Evolutionary conservation across 2,113 vertebrate species (phyloP), one percentile per base, ranked within the genome.

Genomic region (Gymnocephalus cernua): DNA sequence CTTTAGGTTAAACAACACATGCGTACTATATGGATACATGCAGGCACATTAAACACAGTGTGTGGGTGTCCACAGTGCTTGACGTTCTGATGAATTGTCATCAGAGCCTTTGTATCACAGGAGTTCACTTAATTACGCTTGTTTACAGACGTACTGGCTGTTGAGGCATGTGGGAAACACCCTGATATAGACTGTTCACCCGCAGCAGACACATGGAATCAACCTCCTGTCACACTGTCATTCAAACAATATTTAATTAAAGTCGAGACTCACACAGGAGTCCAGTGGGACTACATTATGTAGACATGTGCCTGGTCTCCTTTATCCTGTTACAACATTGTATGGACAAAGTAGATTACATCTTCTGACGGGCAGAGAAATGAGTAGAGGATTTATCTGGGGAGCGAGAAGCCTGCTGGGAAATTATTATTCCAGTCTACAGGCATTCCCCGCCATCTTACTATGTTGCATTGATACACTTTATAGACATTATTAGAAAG

Each of bases 221-320:
- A 86, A 74, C 77, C 38, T 23, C 35, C 45, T 14, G 16, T 80
- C 71, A 70, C 3, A 6, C 16, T 59, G 74, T 76, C 82, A 62
- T 72, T 73, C 77, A 69, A 51, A 72, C 67, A 59, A 57, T 53
- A 83, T 86, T 86, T 89, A 86, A 92, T 92, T 87, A 87, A 61
- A 68, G 47, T 62, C 1, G 0, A 76, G 63, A 59, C 15, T 72
- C 76, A 53, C 59, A 7, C 15, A 9, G 25, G 18, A 57, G 38
- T 79, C 77, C 80, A 18, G 63, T 63, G 81, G 69, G 83, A 89
- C 64, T 27, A 48, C 44, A 53, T 85, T 29, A 74, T 69, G 41
- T 51, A 74, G 63, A 68, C 35, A 41, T 59, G 67, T 83, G 63
- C 35, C 79, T 19, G 50, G 56, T 73, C 71, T 58, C 44, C 27